Evolutionary conservation across 2,888 invertebrate genomes (phyloP), one percentile per base, ranked within the genome.

Genomic region (Marronus borbonicus): DNA sequence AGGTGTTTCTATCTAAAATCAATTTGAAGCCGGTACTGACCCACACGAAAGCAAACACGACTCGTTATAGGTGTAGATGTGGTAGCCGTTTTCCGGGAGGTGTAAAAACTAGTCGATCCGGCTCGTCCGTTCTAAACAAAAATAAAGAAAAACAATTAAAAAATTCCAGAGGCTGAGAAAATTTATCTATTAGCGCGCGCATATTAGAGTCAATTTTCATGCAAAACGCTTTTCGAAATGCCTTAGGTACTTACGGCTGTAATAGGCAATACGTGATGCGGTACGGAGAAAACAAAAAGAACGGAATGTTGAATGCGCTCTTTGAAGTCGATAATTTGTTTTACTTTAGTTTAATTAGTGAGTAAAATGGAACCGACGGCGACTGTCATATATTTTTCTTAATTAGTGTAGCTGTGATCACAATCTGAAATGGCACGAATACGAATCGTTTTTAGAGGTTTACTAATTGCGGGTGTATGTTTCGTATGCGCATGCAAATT

Each of bases 291-390:
- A 28, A 14, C 36, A 28, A 28, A 49, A 55, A 12, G 17, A 49
- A 69, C 78, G 78, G 78, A 17, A 24, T 20, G 58, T 20, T 50
- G 31, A 44, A 44, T 44, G 20, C 72, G 50, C 39, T 66, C 79
- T 79, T 79, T 79, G 76, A 79, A 79, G 79, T 79, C 72, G 79
- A 72, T 79, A 79, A 79, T 79, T 58, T 79, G 68, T 76, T 79
- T 79, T 74, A 79, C 79, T 79, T 79, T 72, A 72, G 72, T 79
- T 65, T 72, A 79, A 79, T 79, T 79, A 79, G 79, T 52, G 8
- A 17, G 31, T 72, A 52, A 5, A 72, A 72, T 72, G 28, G 36
- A 58, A 72, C 55, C 55, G 55, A 31, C 55, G 55, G n/a, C 72
- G 39, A 36, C 4, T 68, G 72, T 58, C 58, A 44, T 72, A 72